phyloP scores from a whole-genome alignment of 1,140 invertebrate genomes.

The Drosophila novamexicana region DNA sequence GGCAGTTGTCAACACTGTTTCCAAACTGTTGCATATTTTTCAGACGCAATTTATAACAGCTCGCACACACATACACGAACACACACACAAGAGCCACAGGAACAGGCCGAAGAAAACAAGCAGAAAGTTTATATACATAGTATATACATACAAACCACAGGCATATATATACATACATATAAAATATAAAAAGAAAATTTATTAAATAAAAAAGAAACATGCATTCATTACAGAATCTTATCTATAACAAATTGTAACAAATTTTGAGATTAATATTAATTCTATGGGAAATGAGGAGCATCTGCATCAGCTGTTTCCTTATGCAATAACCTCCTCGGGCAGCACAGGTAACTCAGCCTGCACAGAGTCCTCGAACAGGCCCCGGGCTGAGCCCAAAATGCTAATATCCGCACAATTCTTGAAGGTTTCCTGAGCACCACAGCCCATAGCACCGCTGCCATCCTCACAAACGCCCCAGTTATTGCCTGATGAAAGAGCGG shows the following conservation, averaged over 20 bases:
- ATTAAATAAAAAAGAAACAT: conserved; percentile 63
- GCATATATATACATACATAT: conserved; percentile 20
- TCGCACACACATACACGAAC: conserved; percentile 20
- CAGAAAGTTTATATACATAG: conserved; percentile 54
- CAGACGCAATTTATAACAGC: conserved; percentile 13
- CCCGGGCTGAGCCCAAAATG: conserved; percentile 79
- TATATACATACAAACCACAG: conserved; percentile 54
- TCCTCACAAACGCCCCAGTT: conserved; percentile 86
- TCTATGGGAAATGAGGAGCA: neutral
- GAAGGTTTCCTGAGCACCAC: conserved; percentile 88
- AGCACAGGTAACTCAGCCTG: conserved; percentile 50
- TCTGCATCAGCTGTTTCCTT: neutral
- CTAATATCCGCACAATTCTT: conserved; percentile 88
- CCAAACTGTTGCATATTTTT: conserved; percentile 31
- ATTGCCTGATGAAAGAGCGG: conserved; percentile 42
- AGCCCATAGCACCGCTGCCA: conserved; percentile 85
- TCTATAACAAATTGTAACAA: neutral
- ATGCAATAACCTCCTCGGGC: conserved; percentile 7
- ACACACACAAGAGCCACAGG: conserved; percentile 2
- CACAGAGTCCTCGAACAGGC: conserved; percentile 5
- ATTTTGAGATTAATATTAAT: conserved; percentile 37
- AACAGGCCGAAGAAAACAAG: conserved; percentile 23
- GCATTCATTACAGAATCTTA: conserved; percentile 48
- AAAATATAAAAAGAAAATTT: conserved; percentile 29
- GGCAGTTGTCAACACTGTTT: neutral